These are phyloP conservation scores for Sus scrofa DNA, from an alignment of 2,113 vertebrate species.

Conservation along the genomic window T2T-Sscrofa CM000821.6:25404501-25405000, in stretches of 20 bases:
- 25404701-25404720: not conserved
- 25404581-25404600: not conserved
- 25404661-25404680: not conserved
- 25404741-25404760: not conserved
- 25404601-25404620: not conserved
- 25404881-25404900: not conserved
- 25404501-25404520: not conserved
- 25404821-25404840: not conserved
- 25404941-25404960: not conserved
- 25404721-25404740: not conserved
- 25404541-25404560: not conserved
- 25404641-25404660: not conserved
- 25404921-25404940: not conserved
- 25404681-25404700: not conserved
- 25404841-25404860: not conserved
- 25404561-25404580: constrained; percentile 28
- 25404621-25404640: not conserved
- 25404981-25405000: not conserved
- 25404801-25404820: not conserved
- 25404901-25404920: not conserved
- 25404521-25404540: not conserved
- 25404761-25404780: not conserved
- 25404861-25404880: not conserved
- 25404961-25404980: not conserved
- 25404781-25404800: not conserved